phyloP scores from a whole-genome alignment of 2,888 invertebrate species.

The Tenthredo notha region DNA sequence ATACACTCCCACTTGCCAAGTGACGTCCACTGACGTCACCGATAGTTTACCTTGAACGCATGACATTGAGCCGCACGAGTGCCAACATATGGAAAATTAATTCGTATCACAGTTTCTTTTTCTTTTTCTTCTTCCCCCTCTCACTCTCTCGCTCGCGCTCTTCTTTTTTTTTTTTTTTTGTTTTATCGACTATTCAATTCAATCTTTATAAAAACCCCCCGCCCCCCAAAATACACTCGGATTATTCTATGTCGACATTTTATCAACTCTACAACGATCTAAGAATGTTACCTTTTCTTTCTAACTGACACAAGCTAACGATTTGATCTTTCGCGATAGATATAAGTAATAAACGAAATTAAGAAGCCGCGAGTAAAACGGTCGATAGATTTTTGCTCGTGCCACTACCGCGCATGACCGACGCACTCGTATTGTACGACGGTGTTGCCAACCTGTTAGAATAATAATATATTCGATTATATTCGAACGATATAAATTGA shows the following conservation, averaged over 20 bases:
- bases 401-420: not conserved
- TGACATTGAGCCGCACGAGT: slow-evolving; percentile 75
- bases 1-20: slow-evolving; percentile 78
- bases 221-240: too few relatives aligned
- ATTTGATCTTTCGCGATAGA: not conserved
- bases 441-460: not conserved
- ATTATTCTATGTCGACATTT: not conserved
- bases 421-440: not conserved
- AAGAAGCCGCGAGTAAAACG: not conserved
- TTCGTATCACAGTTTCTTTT: not conserved
- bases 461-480: not conserved
- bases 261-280: not conserved
- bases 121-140: too few relatives aligned
- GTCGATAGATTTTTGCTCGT: not conserved
- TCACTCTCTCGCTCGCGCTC: too few relatives aligned
- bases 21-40: slow-evolving; percentile 78
- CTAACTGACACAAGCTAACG: not conserved
- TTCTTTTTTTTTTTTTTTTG: too few relatives aligned
- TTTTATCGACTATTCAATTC: too few relatives aligned
- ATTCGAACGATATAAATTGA: not conserved
- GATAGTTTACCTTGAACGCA: slow-evolving; percentile 78
- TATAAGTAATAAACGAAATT: not conserved
- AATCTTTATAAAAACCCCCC: too few relatives aligned
- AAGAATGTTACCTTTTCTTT: not conserved
- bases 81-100: slow-evolving; percentile 63